Conservation (phyloP, 2,113 vertebrate species). For the Ptilorrhoa leucosticta region DNA sequence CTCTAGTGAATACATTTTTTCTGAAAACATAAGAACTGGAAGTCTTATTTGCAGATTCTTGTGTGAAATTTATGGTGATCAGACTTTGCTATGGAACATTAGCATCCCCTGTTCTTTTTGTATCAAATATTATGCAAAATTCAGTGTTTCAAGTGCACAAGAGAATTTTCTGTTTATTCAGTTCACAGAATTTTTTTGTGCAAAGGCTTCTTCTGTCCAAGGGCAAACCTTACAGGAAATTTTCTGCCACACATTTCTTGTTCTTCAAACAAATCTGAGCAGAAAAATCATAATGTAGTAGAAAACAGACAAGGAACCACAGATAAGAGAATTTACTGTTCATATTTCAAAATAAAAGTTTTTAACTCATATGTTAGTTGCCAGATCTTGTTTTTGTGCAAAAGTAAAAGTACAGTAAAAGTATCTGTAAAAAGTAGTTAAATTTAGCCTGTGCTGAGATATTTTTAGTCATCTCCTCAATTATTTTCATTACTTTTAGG, state of each 20-base stretch:
- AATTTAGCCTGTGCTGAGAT: not conserved
- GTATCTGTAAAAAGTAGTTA: not conserved
- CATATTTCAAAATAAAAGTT: not conserved
- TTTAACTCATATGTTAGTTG: not conserved
- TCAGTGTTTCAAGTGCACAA: not conserved
- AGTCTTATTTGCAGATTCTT: not conserved
- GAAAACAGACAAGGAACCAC: not conserved
- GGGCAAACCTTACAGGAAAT: not conserved
- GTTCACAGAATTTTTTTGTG: not conserved
- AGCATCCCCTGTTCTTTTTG: not conserved
- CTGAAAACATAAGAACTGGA: not conserved
- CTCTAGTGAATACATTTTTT: not conserved
- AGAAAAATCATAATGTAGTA: not conserved
- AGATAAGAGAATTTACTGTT: not conserved
- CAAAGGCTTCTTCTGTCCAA: not conserved
- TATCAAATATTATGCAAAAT: not conserved
- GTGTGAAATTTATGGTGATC: not conserved
- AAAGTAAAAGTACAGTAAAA: not conserved
- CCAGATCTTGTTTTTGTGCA: not conserved
- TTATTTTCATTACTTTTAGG: not conserved
- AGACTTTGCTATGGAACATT: not conserved
- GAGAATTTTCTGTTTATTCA: not conserved
- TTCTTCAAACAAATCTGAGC: not conserved
- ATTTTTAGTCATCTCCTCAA: not conserved
- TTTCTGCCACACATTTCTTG: not conserved